Percentiles rank a stretch among this genome's conserved stretches.
Conservation (phyloP, 2,888 invertebrate genomes). For the Cheilosia vulpina region DNA sequence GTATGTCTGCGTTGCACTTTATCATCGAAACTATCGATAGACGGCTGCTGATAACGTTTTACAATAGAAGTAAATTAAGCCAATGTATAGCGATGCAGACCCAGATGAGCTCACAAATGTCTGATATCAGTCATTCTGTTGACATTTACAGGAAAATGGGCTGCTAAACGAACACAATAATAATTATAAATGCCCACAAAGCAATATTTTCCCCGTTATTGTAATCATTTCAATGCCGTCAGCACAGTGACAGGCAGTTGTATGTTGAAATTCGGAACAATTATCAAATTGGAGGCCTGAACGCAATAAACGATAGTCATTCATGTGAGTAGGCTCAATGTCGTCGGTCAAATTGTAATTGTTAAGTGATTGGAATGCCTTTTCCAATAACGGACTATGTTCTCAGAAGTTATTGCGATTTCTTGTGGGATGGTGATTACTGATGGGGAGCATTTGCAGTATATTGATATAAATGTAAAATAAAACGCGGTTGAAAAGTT, state of each 20-base stretch:
- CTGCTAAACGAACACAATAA: slow-evolving; percentile 46
- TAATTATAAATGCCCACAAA: slow-evolving; percentile 45
- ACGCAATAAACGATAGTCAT: slow-evolving; percentile 33
- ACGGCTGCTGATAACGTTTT: slow-evolving; percentile 55
- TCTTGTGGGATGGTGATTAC: too few relatives aligned
- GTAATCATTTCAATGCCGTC: slow-evolving; percentile 53
- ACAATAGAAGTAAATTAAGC: slow-evolving; percentile 41
- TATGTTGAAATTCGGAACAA: slow-evolving; percentile 46
- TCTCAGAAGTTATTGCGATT: too few relatives aligned
- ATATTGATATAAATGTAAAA: too few relatives aligned
- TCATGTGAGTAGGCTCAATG: slow-evolving; percentile 36
- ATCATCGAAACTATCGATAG: slow-evolving; percentile 50
- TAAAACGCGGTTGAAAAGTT: too few relatives aligned
- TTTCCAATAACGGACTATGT: neutral
- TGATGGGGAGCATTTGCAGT: too few relatives aligned
- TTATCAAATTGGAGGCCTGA: slow-evolving; percentile 49
- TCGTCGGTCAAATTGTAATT: slow-evolving; percentile 40
- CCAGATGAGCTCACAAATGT: slow-evolving; percentile 42
- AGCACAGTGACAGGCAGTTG: neutral
- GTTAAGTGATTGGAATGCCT: slow-evolving; percentile 31
- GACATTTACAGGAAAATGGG: slow-evolving; percentile 42
- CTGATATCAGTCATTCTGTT: slow-evolving; percentile 39
- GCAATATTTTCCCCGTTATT: slow-evolving; percentile 9
- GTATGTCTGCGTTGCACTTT: slow-evolving; percentile 13
- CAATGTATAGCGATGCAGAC: slow-evolving; percentile 9